Conservation (phyloP, 1,140 invertebrate genomes). For the Trialeurodes vaporariorum region DNA sequence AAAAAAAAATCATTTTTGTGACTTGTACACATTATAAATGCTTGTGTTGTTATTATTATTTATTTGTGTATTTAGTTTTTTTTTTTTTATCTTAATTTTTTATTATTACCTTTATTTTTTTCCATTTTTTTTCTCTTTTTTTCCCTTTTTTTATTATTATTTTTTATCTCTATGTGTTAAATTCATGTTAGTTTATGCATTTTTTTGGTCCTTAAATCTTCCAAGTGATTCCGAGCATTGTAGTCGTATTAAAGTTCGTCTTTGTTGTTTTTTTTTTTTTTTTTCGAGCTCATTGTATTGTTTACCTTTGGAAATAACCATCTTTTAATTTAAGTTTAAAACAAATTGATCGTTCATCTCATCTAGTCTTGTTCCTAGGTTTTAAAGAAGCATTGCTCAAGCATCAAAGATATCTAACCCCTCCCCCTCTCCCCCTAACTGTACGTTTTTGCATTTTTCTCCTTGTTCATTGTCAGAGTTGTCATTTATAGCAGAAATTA, state of each 20-base stretch:
- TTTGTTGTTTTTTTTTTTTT: not conserved
- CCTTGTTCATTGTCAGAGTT: too few relatives aligned
- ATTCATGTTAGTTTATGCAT: not conserved
- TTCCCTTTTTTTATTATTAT: not conserved
- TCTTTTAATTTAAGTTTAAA: not conserved
- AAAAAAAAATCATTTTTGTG: not conserved
- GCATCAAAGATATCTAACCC: too few relatives aligned
- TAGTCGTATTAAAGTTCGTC: not conserved
- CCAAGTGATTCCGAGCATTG: not conserved
- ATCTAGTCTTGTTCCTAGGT: not conserved
- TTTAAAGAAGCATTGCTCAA: not conserved
- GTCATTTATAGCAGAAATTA: too few relatives aligned
- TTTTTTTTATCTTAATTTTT: not conserved
- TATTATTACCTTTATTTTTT: not conserved
- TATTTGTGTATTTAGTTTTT: not conserved
- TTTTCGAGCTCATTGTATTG: not conserved
- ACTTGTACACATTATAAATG: constrained; percentile 1
- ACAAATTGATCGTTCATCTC: not conserved
- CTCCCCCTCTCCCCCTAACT: not conserved
- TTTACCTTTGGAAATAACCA: not conserved
- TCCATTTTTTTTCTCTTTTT: not conserved
- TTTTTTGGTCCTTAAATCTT: not conserved
- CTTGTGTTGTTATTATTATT: not conserved
- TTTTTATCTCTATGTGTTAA: too few relatives aligned
- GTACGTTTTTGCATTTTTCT: not conserved